Percentiles rank a stretch among this genome's conserved stretches.
These are phyloP conservation scores for Caenorhabditis sp. DNA, from an alignment of 2,888 invertebrate species.

Conservation along the genomic window DNA sequence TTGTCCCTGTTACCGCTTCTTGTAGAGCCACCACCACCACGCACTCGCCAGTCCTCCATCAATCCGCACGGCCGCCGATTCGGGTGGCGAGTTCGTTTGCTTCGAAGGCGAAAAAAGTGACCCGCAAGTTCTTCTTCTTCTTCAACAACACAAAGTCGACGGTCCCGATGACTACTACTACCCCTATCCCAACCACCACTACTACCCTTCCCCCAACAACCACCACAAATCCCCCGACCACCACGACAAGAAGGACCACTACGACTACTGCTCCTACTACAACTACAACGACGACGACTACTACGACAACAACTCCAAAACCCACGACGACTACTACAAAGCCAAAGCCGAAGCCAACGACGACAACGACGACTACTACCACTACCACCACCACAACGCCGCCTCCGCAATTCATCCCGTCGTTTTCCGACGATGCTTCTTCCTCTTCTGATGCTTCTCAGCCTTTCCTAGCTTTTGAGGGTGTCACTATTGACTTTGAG, in stretches of 20 bases:
- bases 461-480: constrained; percentile 49
- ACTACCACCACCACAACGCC: constrained; percentile 42
- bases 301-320: constrained; percentile 10
- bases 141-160: constrained; percentile 50
- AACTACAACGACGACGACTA: constrained; percentile 17
- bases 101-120: constrained; percentile 51
- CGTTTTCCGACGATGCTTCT: constrained; percentile 61
- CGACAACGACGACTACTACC: constrained; percentile 46
- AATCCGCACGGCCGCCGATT: constrained; percentile 49
- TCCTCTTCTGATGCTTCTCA: constrained; percentile 45
- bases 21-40: constrained; percentile 50
- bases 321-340: constrained; percentile 45
- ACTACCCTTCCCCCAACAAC: constrained; percentile 12
- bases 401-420: constrained; percentile 56
- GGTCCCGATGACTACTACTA: constrained; percentile 12
- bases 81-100: constrained; percentile 48
- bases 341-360: constrained; percentile 8
- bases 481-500: constrained; percentile 51
- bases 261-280: constrained; percentile 27
- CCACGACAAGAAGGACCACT: constrained; percentile 15
- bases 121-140: constrained; percentile 62
- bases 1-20: constrained; percentile 42
- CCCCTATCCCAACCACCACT: constrained; percentile 20
- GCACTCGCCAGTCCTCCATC: constrained; percentile 40
- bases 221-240: constrained; percentile 11